A percentile compares a stretch with the other conserved stretches of the same genome.
These are phyloP conservation scores for Eilema caniola DNA, from an alignment of 2,888 invertebrate species.

Conservation along the genomic window DNA sequence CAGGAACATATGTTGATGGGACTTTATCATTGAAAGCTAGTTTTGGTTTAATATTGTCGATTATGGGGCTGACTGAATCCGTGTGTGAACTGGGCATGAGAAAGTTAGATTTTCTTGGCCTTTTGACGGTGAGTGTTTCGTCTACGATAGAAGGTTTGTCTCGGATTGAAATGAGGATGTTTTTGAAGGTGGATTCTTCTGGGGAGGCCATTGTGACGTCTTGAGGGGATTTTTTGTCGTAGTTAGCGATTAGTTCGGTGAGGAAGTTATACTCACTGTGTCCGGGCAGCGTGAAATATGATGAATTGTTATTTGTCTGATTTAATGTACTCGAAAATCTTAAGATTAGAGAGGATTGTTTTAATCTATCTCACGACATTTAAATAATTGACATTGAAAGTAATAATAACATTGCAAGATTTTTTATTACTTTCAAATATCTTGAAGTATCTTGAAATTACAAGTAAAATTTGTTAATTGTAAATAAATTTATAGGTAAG, in stretches of 20 bases:
- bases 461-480: too few species aligned
- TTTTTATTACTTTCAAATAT: too few species aligned
- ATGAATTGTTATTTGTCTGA: conserved; percentile 50
- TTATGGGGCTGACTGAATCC: conserved; percentile 71
- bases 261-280: conserved; percentile 83
- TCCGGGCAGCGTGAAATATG: conserved; percentile 51
- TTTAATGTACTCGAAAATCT: conserved; percentile 33
- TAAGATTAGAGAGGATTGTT: too few species aligned
- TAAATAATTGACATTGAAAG: too few species aligned
- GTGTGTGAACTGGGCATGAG: conserved; percentile 71
- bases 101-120: conserved; percentile 72
- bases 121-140: conserved; percentile 75
- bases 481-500: too few species aligned
- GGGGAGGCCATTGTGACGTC: conserved; percentile 84
- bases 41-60: conserved; percentile 71
- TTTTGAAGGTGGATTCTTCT: conserved; percentile 78
- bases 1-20: conserved; percentile 85
- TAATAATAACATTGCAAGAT: too few species aligned
- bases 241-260: conserved; percentile 66
- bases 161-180: conserved; percentile 77
- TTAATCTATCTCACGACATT: too few species aligned
- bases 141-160: conserved; percentile 75
- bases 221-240: conserved; percentile 78
- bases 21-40: conserved; percentile 79
- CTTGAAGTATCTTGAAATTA: too few species aligned